Evolutionary conservation across 2,888 invertebrate species (phyloP), one percentile per base, ranked within the genome.

Genomic region (Lomographa bimaculata): DNA sequence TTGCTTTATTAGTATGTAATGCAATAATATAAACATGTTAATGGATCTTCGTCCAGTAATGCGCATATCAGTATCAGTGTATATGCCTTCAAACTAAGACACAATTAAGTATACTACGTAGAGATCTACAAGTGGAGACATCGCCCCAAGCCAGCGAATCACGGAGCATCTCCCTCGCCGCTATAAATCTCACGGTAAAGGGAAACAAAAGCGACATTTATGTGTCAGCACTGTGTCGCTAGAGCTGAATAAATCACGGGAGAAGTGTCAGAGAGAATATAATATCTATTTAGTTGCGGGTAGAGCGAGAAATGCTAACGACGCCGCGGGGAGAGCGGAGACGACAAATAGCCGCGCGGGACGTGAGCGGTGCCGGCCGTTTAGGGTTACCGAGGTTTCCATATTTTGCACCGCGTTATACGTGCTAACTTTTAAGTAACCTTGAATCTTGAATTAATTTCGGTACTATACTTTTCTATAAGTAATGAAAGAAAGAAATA

Each of bases 191-290:
- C 60, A 47, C 50, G 64, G 75, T 82, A 79, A 83, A 79, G 77
- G 71, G 84, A 80, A 82, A 79, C 83, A 86, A 85, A 82, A 77
- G 77, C 77, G 86, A 86, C 87, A 75, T 84, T 85, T 84, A 86
- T 86, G 79, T 86, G 84, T 80, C 86, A 83, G 79, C 75, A 76
- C 75, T 76, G 72, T 66, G 64, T 67, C 62, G 68, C 65, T 45
- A 39, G 52, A 64, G 67, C 56, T 54, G 71, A 69, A 86, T 87
- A 87, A 86, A 86, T 87, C 84, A 82, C 66, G 72, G 65, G 74
- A 66, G 36, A 42, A 42, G 30, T 71, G 72, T 57, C 63, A 65
- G 60, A 70, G 40, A 36, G 39, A 46, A 46, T 46, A 46, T 46
- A 32, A 43, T 43, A 43, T 40, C 33, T 40, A 43, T 46, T 46